Base-by-base conservation (phyloP, 1,140 invertebrate species). In the Brachionus paranguensis region DNA sequence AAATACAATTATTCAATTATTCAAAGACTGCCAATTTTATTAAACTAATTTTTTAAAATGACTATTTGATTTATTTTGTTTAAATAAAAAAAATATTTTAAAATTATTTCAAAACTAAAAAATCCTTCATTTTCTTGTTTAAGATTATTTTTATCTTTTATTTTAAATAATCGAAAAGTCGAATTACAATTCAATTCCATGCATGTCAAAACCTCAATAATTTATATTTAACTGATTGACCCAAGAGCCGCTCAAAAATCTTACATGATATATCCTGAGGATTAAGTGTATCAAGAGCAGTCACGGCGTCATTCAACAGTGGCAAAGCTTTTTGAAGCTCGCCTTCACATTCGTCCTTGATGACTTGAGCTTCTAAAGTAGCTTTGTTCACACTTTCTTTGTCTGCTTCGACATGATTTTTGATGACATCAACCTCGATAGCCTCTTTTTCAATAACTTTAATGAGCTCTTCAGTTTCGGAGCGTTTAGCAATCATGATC, bases 261-360 rank as follows among this genome's bases (percentile, higher is more conserved):
- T 43, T 43, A 68, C 60, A 68, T 10, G 60, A 29, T 68, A 65
- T 90, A 85, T 90, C 89, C 84, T 88, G 88, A 85, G 89, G 88
- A 85, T 89, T 89, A 11, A 90, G 85, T 6, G 88, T 90, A 85
- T 89, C 86, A n/a, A 90, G 86, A 8, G 89, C 88, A 72, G 87
- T 78, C 4, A 89, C 85, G 11, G 89, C 88, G 76, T 88, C 88
- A 85, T 89, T 89, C 85, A 90, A 83, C 20, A 88, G 88, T 27
- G 89, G 89, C 88, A 89, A 88, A 11, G 89, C 89, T 41, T 88
- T 86, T 7, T 86, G 86, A 27, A 89, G 83, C 64, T 89, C 86
- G 8, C 87, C 88, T 84, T 90, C 88, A 87, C 89, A 90, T 81
- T 90, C 89, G 85, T 88, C 87, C 89, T 89, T 89, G 24, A 90